Percentiles rank a stretch among this genome's conserved stretches.
phyloP scores from a whole-genome alignment of 2,113 vertebrate genomes.

The Hippocampus guttulatus region DNA sequence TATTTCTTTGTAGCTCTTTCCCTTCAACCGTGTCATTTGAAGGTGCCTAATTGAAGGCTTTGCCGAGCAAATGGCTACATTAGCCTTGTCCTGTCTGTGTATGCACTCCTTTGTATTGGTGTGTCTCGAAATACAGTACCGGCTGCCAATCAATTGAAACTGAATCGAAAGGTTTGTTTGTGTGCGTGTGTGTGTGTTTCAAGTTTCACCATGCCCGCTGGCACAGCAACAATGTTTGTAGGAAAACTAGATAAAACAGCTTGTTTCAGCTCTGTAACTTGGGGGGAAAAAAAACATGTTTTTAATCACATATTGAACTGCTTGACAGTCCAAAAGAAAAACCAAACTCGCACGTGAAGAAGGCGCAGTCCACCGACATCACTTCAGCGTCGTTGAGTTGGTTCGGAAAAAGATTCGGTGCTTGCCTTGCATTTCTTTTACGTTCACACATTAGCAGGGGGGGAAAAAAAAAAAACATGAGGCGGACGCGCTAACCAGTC shows the following conservation, averaged over 20 bases:
- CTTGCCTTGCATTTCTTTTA: constrained; percentile 47
- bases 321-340: constrained; percentile 3
- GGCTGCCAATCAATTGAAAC: too few species aligned
- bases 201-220: too few species aligned
- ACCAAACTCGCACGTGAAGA: constrained; percentile 24
- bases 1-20: constrained; percentile 29
- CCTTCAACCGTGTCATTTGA: constrained; percentile 47
- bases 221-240: background rate
- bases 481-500: too few species aligned
- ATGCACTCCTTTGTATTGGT: too few species aligned
- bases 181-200: too few species aligned
- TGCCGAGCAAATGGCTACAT: constrained; percentile 65
- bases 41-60: constrained; percentile 65
- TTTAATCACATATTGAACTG: constrained; percentile 2
- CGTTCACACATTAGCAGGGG: constrained; percentile 23
- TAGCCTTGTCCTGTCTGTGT: constrained; percentile 35
- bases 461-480: constrained; percentile 1
- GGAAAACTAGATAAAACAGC: background rate
- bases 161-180: too few species aligned
- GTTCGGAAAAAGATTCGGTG: constrained; percentile 41
- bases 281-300: background rate
- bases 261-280: background rate
- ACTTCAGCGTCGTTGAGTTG: constrained; percentile 41
- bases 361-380: constrained; percentile 37
- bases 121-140: background rate